Evolutionary conservation across 2,888 invertebrate genomes (phyloP).

Genomic region (Ligdia adustata): DNA sequence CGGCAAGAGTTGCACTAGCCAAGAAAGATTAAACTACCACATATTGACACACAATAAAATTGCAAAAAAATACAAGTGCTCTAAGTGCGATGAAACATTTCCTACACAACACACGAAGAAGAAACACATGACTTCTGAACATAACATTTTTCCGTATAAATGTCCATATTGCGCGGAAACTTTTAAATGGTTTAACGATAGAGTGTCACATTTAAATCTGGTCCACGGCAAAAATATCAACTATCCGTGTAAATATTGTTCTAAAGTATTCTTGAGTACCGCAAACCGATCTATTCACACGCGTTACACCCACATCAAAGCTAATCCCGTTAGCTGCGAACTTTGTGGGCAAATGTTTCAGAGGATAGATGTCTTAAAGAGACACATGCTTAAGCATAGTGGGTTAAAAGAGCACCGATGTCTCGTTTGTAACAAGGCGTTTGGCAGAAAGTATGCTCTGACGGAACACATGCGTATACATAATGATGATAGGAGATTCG

Average conservation of each 20-base stretch:
- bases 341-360: not conserved
- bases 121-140: slow-evolving; percentile 54
- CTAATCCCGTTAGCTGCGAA: not conserved
- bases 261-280: slow-evolving; percentile 10
- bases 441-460: slow-evolving; percentile 36
- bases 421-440: slow-evolving; percentile 52
- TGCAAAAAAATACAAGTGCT: not conserved
- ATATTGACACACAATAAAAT: not conserved
- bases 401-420: slow-evolving; percentile 57
- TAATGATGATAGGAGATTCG: slow-evolving; percentile 31
- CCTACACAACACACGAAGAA: slow-evolving; percentile 44
- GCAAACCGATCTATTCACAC: not conserved
- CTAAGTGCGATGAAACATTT: slow-evolving; percentile 56
- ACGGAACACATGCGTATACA: slow-evolving; percentile 43
- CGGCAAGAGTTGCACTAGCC: slow-evolving; percentile 47
- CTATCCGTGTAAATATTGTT: slow-evolving; percentile 23
- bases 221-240: slow-evolving; percentile 17
- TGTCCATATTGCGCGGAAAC: slow-evolving; percentile 28
- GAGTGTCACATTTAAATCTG: slow-evolving; percentile 22
- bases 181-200: slow-evolving; percentile 14
- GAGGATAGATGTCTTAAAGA: not conserved
- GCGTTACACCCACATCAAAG: not conserved
- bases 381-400: slow-evolving; percentile 52
- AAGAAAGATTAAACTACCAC: not conserved
- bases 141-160: slow-evolving; percentile 45